phyloP scores from a whole-genome alignment of 2,113 vertebrate genomes.

The Chrysochloris asiatica region DNA sequence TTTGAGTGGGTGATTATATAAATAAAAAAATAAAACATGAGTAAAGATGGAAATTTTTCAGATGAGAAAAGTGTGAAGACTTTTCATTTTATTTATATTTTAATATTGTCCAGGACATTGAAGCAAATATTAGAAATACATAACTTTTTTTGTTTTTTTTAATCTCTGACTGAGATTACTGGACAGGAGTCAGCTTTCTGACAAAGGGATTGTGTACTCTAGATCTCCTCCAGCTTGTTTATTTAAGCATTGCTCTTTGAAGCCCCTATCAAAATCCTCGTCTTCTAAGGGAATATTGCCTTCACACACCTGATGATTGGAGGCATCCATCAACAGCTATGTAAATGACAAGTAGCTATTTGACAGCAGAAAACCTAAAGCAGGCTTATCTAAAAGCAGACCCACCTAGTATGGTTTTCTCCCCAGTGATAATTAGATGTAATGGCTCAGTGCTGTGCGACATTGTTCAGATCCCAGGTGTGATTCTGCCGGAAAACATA shows the following conservation, averaged over 20 bases:
- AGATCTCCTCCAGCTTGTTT: background rate
- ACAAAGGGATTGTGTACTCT: background rate
- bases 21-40: background rate
- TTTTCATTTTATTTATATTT: background rate
- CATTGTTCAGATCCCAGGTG: slow-evolving; percentile 67
- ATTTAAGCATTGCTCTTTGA: slow-evolving; percentile 47
- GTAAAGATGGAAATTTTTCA: no score
- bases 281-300: slow-evolving; percentile 68
- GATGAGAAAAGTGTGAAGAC: no score
- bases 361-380: slow-evolving; percentile 65
- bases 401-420: slow-evolving; percentile 75
- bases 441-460: slow-evolving; percentile 77
- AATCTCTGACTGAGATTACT: background rate
- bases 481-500: slow-evolving; percentile 68
- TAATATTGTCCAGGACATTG: rapidly evolving
- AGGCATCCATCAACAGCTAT: slow-evolving; percentile 56
- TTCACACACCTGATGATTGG: slow-evolving; percentile 70
- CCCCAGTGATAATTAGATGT: slow-evolving; percentile 80
- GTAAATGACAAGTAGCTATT: slow-evolving; percentile 62
- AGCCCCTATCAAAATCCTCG: background rate
- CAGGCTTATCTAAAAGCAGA: slow-evolving; percentile 71
- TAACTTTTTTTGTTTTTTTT: background rate
- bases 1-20: background rate
- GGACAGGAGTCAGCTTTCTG: background rate
- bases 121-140: background rate